Evolutionary conservation across 2,888 invertebrate genomes (phyloP).

Genomic region (Heliconius ethilla): DNA sequence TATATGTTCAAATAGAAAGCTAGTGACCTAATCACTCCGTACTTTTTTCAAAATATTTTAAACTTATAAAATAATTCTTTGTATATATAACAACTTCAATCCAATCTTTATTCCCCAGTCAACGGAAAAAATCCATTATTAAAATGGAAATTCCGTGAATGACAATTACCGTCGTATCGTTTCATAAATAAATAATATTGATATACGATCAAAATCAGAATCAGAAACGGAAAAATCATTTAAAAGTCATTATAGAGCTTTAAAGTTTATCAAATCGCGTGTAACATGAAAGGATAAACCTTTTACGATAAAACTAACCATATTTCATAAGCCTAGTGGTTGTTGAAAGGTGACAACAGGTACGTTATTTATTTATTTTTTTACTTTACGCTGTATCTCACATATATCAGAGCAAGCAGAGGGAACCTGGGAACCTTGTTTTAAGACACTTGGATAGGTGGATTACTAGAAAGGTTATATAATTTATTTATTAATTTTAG

Average conservation of each 20-base stretch:
- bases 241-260: constrained; percentile 47
- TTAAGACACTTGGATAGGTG: too few species aligned
- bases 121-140: constrained; percentile 11
- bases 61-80: neutral
- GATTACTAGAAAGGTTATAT: too few species aligned
- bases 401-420: neutral
- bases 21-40: neutral
- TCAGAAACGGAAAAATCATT: constrained; percentile 46
- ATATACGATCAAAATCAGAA: constrained; percentile 35
- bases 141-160: constrained; percentile 18
- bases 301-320: constrained; percentile 36
- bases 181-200: constrained; percentile 25
- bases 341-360: constrained; percentile 28
- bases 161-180: constrained; percentile 18
- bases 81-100: neutral
- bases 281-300: constrained; percentile 48
- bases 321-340: neutral
- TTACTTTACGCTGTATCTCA: neutral
- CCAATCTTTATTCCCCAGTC: neutral
- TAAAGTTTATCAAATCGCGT: constrained; percentile 40
- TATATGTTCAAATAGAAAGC: neutral
- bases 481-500: too few species aligned
- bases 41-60: too few species aligned
- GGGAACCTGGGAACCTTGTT: neutral
- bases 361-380: too few species aligned